Base-by-base conservation (phyloP, 2,888 invertebrate genomes). In the Autographa pulchrina region DNA sequence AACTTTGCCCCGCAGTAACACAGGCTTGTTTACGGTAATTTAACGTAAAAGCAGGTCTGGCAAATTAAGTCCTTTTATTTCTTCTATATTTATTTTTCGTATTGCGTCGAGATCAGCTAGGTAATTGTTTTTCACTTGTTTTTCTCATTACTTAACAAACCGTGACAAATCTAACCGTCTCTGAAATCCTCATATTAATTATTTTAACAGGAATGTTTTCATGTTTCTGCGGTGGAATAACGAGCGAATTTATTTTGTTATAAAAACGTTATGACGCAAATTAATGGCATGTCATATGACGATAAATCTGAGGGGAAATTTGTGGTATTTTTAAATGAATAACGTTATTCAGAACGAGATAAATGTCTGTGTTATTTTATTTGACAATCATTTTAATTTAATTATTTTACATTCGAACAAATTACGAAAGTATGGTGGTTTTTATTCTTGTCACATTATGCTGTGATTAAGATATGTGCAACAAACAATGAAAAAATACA, bases 221-320 rank as follows among this genome's bases (percentile, higher is more conserved):
- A 56, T 20, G 14, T 56, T 25, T 20, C 25, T 20, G 20, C 8
- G 54, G 54, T 56, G 54, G 54, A 56, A 25, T 56, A 56, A 56
- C 11, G 25, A 20, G 13, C 5, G 25, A 56, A 56, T 56, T 56
- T 25, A 56, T 56, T 20, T 25, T 56, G 54, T 13, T 25, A 20
- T 13, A 20, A 56, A 54, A 54, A 54, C 25, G 54, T 20, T 56
- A 13, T 38, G 78, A 68, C 68, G 64, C 25, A 59, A 70, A 78
- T 79, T 78, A 71, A 78, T 78, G 80, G 56, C 20, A 58, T 60
- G 61, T 58, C 62, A 65, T 43, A 73, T 69, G 38, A 32, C 54
- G 25, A 20, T 56, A 63, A 68, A 63, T 73, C n/a, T 35, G 20
- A 31, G 31, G 7, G 48, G 54, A 48, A 41, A 64, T 62, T 18